A percentile compares a stretch with the other conserved stretches of the same genome.
These are phyloP conservation scores for Xenopus tropicalis DNA, from an alignment of 2,113 vertebrate genomes.

Conservation along the genomic window UCB_Xtro_10.0 CM004446.2:123102501-123103000, in stretches of 20 bases:
- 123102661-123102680: constrained; percentile 33
- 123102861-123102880: neutral
- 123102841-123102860: constrained; percentile 25
- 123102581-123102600: neutral
- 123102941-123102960: neutral
- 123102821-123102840: constrained; percentile 15
- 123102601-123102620: neutral
- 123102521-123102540: too few species aligned
- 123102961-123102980: constrained; percentile 9
- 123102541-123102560: too few species aligned
- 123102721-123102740: constrained; percentile 46
- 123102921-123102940: constrained; percentile 33
- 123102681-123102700: constrained; percentile 39
- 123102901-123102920: neutral
- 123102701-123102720: constrained; percentile 44
- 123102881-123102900: constrained; percentile 12
- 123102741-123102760: constrained; percentile 40
- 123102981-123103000: neutral
- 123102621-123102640: constrained; percentile 7
- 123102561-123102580: neutral
- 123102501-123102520: too few species aligned
- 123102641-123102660: constrained; percentile 7
- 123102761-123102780: constrained; percentile 47
- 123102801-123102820: constrained; percentile 35
- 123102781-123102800: constrained; percentile 41